Evolutionary conservation across 2,113 vertebrate genomes (phyloP), one percentile per base, ranked within the genome.

Genomic region (Prietella phreatophila): DNA sequence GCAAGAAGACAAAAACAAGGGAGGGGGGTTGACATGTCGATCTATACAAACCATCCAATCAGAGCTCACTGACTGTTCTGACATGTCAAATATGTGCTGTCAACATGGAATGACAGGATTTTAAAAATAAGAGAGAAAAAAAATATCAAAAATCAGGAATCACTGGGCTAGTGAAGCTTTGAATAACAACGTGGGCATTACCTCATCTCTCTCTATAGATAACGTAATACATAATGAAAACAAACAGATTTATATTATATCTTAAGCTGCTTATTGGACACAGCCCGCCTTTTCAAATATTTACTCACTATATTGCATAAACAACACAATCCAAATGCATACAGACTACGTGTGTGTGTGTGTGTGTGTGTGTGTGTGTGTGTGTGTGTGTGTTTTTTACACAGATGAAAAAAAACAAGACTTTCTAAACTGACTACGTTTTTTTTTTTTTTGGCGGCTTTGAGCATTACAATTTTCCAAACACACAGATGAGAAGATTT

Each of bases 281-380:
- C 86, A 87, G 86, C 36, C 83, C 61, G 82, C 71, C 86, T 86
- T 85, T 85, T 92, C 92, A 95, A 95, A 95, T 95, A 95, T 95
- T 95, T 94, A 91, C 93, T 93, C 93, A 93, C 92, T 93, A 94
- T 95, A 93, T 93, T 91, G 90, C 91, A 94, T 94, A 95, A 94
- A 94, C 93, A 95, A 85, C 71, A 81, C 86, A 71, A 91, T 89
- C 88, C 86, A 50, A 84, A 86, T 30, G 86, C 86, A 83, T 69
- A 85, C 89, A 87, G 39, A 4, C 22, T 20, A 10, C 65, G 90
- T 83, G 90, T 75, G 71, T 82, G 53, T 56, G 55, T 58, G 30
- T 58, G 55, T 82, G 55, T 58, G 20, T 39, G 55, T 36, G 55
- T 60, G 55, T 60, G 55, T 60, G 80, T 60, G 79, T 36, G n/a